phyloP scores from a whole-genome alignment of 1,140 invertebrate genomes.

The Scaptomyza pallida region DNA sequence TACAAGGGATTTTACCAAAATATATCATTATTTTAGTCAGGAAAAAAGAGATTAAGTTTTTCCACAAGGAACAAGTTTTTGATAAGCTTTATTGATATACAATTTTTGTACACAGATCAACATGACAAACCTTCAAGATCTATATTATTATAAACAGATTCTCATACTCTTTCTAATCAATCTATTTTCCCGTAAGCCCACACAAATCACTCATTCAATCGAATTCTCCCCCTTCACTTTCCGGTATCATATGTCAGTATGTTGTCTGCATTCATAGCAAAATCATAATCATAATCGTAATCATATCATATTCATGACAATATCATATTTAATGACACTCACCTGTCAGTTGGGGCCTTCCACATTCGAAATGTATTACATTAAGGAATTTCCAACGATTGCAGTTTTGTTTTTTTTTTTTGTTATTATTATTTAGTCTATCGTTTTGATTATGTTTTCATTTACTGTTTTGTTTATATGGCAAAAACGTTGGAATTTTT shows the following conservation, averaged over 20 bases:
- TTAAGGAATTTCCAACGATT: constrained; percentile 46
- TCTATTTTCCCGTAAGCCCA: too few species aligned
- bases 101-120: too few species aligned
- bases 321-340: constrained; percentile 44
- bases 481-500: constrained; percentile 31
- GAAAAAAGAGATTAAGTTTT: too few species aligned
- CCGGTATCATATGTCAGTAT: background rate
- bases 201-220: background rate
- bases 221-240: too few species aligned
- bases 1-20: too few species aligned
- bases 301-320: constrained; percentile 8
- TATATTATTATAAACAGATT: too few species aligned
- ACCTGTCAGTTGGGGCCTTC: constrained; percentile 43
- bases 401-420: constrained; percentile 34
- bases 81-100: too few species aligned
- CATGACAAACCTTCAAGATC: too few species aligned
- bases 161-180: too few species aligned
- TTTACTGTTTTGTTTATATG: constrained; percentile 25
- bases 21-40: too few species aligned
- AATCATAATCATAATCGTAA: constrained; percentile 5
- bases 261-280: too few species aligned
- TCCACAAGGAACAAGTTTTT: too few species aligned
- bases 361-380: constrained; percentile 16
- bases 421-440: background rate
- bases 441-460: constrained; percentile 21